These are phyloP conservation scores for Eurois occulta DNA, from an alignment of 2,888 invertebrate species.

Conservation along the genomic window DNA sequence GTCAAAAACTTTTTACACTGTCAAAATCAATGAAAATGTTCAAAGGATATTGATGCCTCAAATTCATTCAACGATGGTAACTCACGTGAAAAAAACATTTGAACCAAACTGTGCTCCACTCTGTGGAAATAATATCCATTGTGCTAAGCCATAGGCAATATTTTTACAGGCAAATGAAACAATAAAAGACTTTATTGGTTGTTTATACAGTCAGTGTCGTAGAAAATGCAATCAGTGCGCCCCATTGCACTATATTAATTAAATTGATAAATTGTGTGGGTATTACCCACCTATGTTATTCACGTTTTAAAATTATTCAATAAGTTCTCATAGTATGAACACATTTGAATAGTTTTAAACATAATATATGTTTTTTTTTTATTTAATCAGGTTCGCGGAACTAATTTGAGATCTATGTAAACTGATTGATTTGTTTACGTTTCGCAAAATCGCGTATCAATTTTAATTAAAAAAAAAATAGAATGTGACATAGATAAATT, in stretches of 20 bases:
- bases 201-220: constrained; percentile 68
- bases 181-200: constrained; percentile 73
- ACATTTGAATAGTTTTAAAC: not conserved
- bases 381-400: no score
- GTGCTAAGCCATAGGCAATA: constrained; percentile 75
- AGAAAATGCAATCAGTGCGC: constrained; percentile 69
- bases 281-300: constrained; percentile 11
- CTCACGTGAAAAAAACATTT: constrained; percentile 67
- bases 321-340: not conserved
- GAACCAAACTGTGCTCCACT: constrained; percentile 60
- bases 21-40: constrained; percentile 71
- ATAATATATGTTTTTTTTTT: no score
- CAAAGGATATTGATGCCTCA: constrained; percentile 66
- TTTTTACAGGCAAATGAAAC: constrained; percentile 74
- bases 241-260: constrained; percentile 66
- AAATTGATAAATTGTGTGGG: constrained; percentile 54
- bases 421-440: no score
- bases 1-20: constrained; percentile 47
- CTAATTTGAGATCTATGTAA: no score
- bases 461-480: no score
- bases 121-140: constrained; percentile 75
- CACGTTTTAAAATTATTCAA: constrained; percentile 27
- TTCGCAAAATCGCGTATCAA: no score
- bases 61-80: constrained; percentile 72
- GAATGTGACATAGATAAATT: no score